These are phyloP conservation scores for Pavo muticus DNA, from an alignment of 2,113 vertebrate genomes.

Conservation along the genomic window DNA sequence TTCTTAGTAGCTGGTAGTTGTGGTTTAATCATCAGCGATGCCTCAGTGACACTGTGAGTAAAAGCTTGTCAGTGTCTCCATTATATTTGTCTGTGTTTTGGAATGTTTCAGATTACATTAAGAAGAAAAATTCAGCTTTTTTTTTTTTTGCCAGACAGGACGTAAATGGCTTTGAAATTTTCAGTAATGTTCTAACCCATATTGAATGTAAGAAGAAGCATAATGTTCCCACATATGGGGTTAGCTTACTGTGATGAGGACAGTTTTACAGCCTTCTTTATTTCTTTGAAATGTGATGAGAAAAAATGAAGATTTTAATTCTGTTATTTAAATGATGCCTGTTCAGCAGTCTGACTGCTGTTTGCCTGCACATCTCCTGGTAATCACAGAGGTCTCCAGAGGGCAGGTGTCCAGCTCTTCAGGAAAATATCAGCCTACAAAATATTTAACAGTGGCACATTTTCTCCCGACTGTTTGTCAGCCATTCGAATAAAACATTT, in stretches of 20 bases:
- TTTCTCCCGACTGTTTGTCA: slow-evolving; percentile 16
- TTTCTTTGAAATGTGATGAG: slow-evolving; percentile 16
- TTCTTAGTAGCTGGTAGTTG: not conserved
- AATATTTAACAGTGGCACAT: not conserved
- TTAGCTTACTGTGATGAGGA: slow-evolving; percentile 28
- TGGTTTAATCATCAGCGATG: not conserved
- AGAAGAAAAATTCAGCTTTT: not conserved
- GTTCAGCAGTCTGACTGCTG: slow-evolving; percentile 2
- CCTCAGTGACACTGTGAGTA: not conserved
- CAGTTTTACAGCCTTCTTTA: slow-evolving; percentile 29
- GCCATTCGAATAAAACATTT: not conserved
- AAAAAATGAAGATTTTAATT: slow-evolving; percentile 44
- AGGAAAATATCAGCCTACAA: slow-evolving; percentile 5
- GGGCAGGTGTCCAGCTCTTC: slow-evolving; percentile 38
- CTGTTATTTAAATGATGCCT: slow-evolving; percentile 23
- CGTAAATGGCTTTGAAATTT: slow-evolving; percentile 33
- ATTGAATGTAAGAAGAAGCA: not conserved
- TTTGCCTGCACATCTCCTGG: not conserved
- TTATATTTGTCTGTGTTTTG: slow-evolving; percentile 1
- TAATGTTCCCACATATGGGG: slow-evolving; percentile 29
- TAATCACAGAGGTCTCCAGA: not conserved
- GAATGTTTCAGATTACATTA: slow-evolving; percentile 19
- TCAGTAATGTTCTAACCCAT: not conserved
- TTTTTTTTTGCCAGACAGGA: not conserved
- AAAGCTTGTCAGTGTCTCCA: slow-evolving; percentile 12